Evolutionary conservation across 30 jellyfish, hydroid and myxozoan species (phyloP), one percentile per base, ranked within the genome.

Genomic region (Turritopsis dohrnii): DNA sequence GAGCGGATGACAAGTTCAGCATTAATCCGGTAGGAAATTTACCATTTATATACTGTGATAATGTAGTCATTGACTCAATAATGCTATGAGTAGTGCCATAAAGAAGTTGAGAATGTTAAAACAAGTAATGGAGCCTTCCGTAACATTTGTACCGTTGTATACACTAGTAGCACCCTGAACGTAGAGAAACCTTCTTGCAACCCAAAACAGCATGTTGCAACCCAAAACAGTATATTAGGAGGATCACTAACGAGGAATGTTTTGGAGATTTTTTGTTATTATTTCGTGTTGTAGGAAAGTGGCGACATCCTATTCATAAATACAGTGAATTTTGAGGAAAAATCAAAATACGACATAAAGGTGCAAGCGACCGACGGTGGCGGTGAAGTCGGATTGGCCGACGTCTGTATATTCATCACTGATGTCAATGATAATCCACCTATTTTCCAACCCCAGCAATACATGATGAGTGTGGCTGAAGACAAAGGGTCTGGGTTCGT

Each of bases 371-470:
- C 13, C 60, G 60, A 41, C 60, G 60, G 60, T 41, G 60, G 60
- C 13, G 60, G 60, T 41, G 60, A 41, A 41, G 60, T 41, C 60
- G 60, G 60, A 3, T 41, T 13, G 9, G 60, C 60, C 13, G 60
- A 41, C 60, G 60, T 41, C 13, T 41, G 60, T 41, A 41, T 41
- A 41, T 41, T 41, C 60, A 41, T 41, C 13, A 41, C 60, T 41
- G 88, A 81, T 29, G 84, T 21, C 16, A 81, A 81, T 65, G 88
- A 81, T 24, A 81, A 81, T 31, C 74, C 83, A 18, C 88, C 88
- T 24, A 65, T 21, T 18, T 81, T 81, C 83, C 60, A 41, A 41
- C 74, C 30, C 29, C 27, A 22, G 9, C 20, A 52, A 16, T 81
- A 81, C 25, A n/a, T 21, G 13, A 31, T 16, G 26, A 25, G 29